Percentiles rank a stretch among this genome's conserved stretches.
Conservation (phyloP, 2,113 vertebrate genomes). For the Smithornis capensis region DNA sequence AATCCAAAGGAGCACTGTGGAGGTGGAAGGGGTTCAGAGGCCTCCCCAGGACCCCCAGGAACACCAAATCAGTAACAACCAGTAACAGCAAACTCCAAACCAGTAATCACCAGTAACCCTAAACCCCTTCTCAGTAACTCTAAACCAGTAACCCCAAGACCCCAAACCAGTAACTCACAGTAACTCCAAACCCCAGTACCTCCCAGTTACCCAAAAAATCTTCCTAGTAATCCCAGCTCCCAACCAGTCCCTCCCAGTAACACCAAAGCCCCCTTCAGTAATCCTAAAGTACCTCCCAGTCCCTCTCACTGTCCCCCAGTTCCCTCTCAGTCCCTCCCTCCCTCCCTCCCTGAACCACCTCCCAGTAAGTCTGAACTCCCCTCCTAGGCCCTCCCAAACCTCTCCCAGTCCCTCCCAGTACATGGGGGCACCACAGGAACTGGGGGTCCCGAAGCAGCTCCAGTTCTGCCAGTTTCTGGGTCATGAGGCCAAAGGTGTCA, state of each 20-base stretch:
- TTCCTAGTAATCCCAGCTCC: neutral
- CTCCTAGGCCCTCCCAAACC: too few relatives aligned
- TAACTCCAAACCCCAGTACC: too few relatives aligned
- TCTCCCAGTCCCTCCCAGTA: neutral
- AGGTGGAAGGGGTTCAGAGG: neutral
- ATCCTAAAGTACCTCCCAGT: too few relatives aligned
- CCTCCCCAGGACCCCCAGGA: too few relatives aligned
- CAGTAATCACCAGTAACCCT: neutral
- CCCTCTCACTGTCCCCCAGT: too few relatives aligned
- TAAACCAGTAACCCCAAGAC: neutral
- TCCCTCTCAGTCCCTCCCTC: too few relatives aligned
- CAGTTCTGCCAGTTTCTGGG: neutral
- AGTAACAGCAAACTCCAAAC: neutral
- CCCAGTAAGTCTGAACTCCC: too few relatives aligned
- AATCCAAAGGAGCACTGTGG: neutral
- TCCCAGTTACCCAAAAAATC: neutral
- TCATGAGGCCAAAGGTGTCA: neutral
- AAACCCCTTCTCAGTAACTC: neutral
- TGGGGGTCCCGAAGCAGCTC: neutral
- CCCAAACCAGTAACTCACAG: neutral
- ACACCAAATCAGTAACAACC: neutral
- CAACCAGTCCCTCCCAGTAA: neutral
- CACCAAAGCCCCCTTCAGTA: too few relatives aligned
- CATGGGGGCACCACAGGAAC: neutral
- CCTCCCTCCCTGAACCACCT: too few relatives aligned